These are phyloP conservation scores for Aptenodytes patagonicus DNA, from an alignment of 2,113 vertebrate species.

Conservation along the genomic window DNA sequence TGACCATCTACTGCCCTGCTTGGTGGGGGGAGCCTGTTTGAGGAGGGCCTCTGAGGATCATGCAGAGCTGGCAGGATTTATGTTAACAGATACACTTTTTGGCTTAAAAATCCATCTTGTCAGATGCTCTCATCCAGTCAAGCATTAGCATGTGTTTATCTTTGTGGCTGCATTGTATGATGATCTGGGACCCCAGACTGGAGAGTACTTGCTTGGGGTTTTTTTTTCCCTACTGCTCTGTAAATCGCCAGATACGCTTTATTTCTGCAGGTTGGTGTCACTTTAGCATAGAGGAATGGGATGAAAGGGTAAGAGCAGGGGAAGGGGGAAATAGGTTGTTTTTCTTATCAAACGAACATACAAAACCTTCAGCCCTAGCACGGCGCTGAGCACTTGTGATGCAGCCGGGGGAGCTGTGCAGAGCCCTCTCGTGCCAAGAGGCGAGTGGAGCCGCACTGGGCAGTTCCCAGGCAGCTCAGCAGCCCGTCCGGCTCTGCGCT, in stretches of 20 bases:
- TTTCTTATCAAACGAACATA: neutral
- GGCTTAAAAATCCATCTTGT: neutral
- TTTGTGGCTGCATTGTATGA: fast-evolving
- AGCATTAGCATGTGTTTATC: neutral
- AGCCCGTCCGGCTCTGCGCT: neutral
- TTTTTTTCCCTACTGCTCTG: neutral
- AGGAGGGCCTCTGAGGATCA: neutral
- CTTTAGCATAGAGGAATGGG: neutral
- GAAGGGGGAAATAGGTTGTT: neutral
- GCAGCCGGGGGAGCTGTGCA: neutral
- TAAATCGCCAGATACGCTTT: neutral
- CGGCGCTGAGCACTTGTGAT: neutral
- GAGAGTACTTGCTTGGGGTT: neutral
- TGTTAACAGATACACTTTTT: neutral
- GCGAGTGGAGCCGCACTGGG: neutral
- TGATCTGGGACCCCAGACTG: neutral
- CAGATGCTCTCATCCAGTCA: neutral
- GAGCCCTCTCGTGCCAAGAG: neutral
- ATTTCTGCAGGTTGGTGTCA: neutral
- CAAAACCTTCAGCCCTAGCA: neutral
- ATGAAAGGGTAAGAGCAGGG: neutral
- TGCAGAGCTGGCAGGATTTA: fast-evolving
- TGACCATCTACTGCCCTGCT: neutral
- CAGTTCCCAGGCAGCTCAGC: neutral
- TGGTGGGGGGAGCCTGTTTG: too few species aligned